A percentile compares a stretch with the other conserved stretches of the same genome.
Conservation (phyloP, 2,888 invertebrate genomes). For the Pterostichus madidus region DNA sequence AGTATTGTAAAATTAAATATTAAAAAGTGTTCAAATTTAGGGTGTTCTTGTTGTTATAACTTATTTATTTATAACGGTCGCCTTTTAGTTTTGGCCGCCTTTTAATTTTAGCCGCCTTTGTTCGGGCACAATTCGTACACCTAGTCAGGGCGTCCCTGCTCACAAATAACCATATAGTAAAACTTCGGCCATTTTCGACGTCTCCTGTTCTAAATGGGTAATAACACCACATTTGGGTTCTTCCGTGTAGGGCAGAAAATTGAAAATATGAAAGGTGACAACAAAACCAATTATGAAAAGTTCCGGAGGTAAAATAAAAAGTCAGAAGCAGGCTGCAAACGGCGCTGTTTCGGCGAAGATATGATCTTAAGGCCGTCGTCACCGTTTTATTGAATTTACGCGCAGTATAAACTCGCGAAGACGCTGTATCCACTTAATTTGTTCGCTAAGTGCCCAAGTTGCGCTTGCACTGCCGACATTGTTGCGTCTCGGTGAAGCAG, state of each 20-base stretch:
- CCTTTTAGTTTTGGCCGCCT: no score
- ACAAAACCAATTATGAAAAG: constrained; percentile 52
- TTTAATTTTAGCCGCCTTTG: no score
- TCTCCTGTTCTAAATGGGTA: not conserved
- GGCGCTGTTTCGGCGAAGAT: constrained; percentile 22
- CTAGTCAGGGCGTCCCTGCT: no score
- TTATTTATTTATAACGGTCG: no score
- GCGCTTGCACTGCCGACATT: constrained; percentile 8
- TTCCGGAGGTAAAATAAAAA: constrained; percentile 36
- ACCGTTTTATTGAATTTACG: constrained; percentile 48
- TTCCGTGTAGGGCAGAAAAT: constrained; percentile 27
- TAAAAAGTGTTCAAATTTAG: no score
- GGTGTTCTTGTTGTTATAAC: no score
- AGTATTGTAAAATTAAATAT: no score
- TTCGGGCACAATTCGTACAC: no score
- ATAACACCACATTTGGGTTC: constrained; percentile 34
- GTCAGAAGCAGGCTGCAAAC: not conserved
- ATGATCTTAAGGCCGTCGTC: constrained; percentile 25
- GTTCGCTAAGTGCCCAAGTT: constrained; percentile 39
- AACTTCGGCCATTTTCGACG: no score
- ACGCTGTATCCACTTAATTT: constrained; percentile 44
- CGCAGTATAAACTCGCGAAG: constrained; percentile 46
- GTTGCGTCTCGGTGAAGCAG: constrained; percentile 5
- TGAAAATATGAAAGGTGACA: constrained; percentile 37
- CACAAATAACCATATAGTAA: no score